Evolutionary conservation across 2,888 invertebrate species (phyloP), one percentile per base, ranked within the genome.

Genomic region (Octonoba sinensis): DNA sequence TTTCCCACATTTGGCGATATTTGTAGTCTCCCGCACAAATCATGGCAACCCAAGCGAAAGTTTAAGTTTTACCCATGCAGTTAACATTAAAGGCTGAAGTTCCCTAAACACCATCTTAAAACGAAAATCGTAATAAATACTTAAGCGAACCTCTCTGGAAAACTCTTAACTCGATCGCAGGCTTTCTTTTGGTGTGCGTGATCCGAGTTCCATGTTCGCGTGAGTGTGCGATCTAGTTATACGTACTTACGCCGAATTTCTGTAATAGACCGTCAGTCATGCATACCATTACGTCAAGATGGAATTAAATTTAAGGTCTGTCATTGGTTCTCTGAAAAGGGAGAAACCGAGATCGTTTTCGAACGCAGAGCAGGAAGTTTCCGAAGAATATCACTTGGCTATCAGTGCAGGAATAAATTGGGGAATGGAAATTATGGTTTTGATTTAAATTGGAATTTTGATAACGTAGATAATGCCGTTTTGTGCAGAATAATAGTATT

Each of bases 121-220:
- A 69, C 54, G 67, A 60, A 69, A 76, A 54, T 77, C 70, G 77
- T 65, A 77, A 77, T 77, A 77, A 77, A 77, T 71, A 77, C 77
- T 70, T 64, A 47, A 47, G 67, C 70, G 49, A 27, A 16, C 47
- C 65, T 20, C 47, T 65, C 65, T 24, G 44, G 57, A 46, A 22
- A 70, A 44, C 57, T 22, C 54, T 72, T 59, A 57, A 67, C 65
- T 46, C 24, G 56, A 24, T 65, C 18, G 65, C 24, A 27, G 27
- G 59, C 24, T 22, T 27, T 22, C 27, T 27, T 59, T 59, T 51
- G 15, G 18, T 6, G 54, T 54, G 51, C 60, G 59, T 51, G 51
- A 22, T 22, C 59, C 49, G 6, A 36, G n/a, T 47, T 44, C 36
- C 66, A 11, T 0, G 47, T n/a, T 47, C 62, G 71, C 64, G 70